Evolutionary conservation across 2,797 vertebrate species (phyloP).

Genomic region (Caiman crocodilus): DNA sequence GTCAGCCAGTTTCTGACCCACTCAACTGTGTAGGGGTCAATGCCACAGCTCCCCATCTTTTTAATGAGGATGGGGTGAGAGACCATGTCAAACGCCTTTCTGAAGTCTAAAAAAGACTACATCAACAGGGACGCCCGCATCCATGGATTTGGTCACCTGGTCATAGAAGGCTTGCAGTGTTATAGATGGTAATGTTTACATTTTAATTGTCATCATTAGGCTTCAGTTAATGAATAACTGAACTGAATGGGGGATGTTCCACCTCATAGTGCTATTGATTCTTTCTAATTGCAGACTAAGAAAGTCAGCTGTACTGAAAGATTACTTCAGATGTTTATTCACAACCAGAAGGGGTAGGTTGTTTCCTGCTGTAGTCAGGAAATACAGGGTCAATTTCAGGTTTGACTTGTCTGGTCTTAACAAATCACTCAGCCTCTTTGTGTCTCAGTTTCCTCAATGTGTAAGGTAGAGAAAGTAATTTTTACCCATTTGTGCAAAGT

Average conservation of each 20-base stretch:
- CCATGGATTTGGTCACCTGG: too few relatives aligned
- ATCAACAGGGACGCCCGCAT: too few relatives aligned
- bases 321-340: neutral
- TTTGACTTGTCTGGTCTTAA: rapidly evolving
- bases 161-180: rapidly evolving
- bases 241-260: rapidly evolving
- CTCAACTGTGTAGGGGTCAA: too few relatives aligned
- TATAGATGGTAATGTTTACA: neutral
- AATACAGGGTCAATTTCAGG: rapidly evolving
- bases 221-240: neutral
- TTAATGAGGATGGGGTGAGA: too few relatives aligned
- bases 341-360: rapidly evolving
- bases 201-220: neutral
- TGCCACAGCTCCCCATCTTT: too few relatives aligned
- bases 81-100: too few relatives aligned
- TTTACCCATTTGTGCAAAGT: neutral
- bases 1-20: too few relatives aligned
- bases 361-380: rapidly evolving
- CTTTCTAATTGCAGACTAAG: rapidly evolving
- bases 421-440: neutral
- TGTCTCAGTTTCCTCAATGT: neutral
- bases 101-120: too few relatives aligned
- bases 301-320: neutral
- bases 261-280: rapidly evolving
- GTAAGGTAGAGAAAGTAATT: neutral